Evolutionary conservation across 2,797 vertebrate genomes (phyloP).

Genomic region (Coregonus suidteri): DNA sequence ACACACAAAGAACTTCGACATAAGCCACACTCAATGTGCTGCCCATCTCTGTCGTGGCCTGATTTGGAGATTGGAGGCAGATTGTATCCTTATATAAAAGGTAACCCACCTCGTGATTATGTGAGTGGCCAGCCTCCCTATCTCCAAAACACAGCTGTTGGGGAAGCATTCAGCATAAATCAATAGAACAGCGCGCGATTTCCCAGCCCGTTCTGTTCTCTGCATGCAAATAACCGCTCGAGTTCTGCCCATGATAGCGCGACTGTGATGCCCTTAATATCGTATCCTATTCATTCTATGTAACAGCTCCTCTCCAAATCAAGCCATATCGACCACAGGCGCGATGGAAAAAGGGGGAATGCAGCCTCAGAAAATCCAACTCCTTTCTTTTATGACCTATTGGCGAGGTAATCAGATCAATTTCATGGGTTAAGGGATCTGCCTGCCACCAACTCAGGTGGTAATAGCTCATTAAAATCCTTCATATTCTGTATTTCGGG

Average conservation of each 20-base stretch:
- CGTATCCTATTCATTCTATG: conserved; percentile 40
- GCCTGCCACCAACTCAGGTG: conserved; percentile 63
- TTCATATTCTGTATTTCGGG: conserved; percentile 60
- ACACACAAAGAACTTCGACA: conserved; percentile 20
- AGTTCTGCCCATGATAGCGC: conserved; percentile 49
- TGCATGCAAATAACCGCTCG: conserved; percentile 40
- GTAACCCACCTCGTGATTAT: conserved; percentile 32
- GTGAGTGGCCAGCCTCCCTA: conserved; percentile 27
- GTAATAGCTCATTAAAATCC: conserved; percentile 73
- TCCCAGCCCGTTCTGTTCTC: conserved; percentile 24
- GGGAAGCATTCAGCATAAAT: conserved; percentile 51
- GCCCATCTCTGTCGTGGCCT: conserved; percentile 31
- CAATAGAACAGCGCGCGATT: conserved; percentile 23
- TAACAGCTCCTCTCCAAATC: conserved; percentile 52
- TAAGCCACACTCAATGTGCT: conserved; percentile 20
- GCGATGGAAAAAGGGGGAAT: conserved; percentile 51
- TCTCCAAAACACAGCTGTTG: conserved; percentile 48
- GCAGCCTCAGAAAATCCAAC: conserved; percentile 64
- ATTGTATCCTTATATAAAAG: conserved; percentile 41
- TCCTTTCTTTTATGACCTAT: conserved; percentile 67
- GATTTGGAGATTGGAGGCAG: conserved; percentile 29
- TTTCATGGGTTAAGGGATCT: conserved; percentile 74
- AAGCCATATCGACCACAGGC: conserved; percentile 57
- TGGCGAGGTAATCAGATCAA: conserved; percentile 79
- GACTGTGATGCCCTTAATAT: conserved; percentile 60